Evolutionary conservation across 2,888 invertebrate species (phyloP), one percentile per base, ranked within the genome.

Genomic region (Rhabditoides inermis): DNA sequence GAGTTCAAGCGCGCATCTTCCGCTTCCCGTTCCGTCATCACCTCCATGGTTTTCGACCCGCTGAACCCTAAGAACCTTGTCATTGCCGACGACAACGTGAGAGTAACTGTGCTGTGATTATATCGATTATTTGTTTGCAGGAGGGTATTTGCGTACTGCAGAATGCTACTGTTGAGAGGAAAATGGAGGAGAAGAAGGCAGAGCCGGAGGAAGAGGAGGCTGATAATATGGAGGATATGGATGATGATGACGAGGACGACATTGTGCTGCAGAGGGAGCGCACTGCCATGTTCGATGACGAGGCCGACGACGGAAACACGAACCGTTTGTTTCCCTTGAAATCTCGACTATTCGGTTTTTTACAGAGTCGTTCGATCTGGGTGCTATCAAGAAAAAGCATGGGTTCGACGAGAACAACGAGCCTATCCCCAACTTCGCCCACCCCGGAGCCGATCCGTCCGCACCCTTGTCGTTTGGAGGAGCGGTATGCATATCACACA

Each of bases 341-440:
- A 23, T 39, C 22, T n/a, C 18, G 7, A 23, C 32, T 30, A 20
- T 22, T 23, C 4, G 22, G n/a, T n/a, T n/a, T 35, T 36, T 53
- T 63, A 27, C 49, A 66, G 63, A 63, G 56, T 66, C 66, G 6
- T 52, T 53, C n/a, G 64, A 64, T 30, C 50, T 67, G 15, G 61
- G 53, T 20, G 63, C 60, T 1, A 64, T 67, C 49, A 67, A 67
- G 45, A 52, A 53, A 28, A 47, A 49, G 18, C 63, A 48, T 28
- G 62, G 62, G 7, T 60, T 45, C 40, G 53, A 45, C 7, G 55
- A 58, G 35, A 44, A 48, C 44, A 26, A 41, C 51, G 12, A 42
- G 30, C 3, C n/a, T n/a, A n/a, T n/a, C n/a, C n/a, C n/a, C n/a
- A n/a, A n/a, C n/a, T n/a, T n/a, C n/a, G n/a, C n/a, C n/a, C n/a